phyloP scores from a whole-genome alignment of 2,113 vertebrate genomes.

The western clawed frog (Xenopus tropicalis) region UCB_Xtro_10.0 CM004443.2:139600501-139601000 shows the following conservation, averaged over 20 bases:
- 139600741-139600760: slow-evolving; percentile 20
- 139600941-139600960: too few relatives aligned
- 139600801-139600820: slow-evolving; percentile 28
- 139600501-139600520: too few relatives aligned
- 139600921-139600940: too few relatives aligned
- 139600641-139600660: not conserved
- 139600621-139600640: too few relatives aligned
- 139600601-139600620: too few relatives aligned
- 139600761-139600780: slow-evolving; percentile 33
- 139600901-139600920: too few relatives aligned
- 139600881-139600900: not conserved
- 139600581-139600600: too few relatives aligned
- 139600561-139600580: too few relatives aligned
- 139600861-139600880: slow-evolving; percentile 8
- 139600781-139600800: slow-evolving; percentile 15
- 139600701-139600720: slow-evolving; percentile 6
- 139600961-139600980: too few relatives aligned
- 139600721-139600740: slow-evolving; percentile 35
- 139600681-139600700: slow-evolving; percentile 3
- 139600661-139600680: slow-evolving; percentile 20
- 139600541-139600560: too few relatives aligned
- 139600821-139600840: slow-evolving; percentile 24
- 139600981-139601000: too few relatives aligned
- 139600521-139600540: too few relatives aligned
- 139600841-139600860: slow-evolving; percentile 17